Percentiles rank a stretch among this genome's conserved stretches.
phyloP scores from a whole-genome alignment of 2,888 invertebrate species.

The Drosophila kuntzei region DNA sequence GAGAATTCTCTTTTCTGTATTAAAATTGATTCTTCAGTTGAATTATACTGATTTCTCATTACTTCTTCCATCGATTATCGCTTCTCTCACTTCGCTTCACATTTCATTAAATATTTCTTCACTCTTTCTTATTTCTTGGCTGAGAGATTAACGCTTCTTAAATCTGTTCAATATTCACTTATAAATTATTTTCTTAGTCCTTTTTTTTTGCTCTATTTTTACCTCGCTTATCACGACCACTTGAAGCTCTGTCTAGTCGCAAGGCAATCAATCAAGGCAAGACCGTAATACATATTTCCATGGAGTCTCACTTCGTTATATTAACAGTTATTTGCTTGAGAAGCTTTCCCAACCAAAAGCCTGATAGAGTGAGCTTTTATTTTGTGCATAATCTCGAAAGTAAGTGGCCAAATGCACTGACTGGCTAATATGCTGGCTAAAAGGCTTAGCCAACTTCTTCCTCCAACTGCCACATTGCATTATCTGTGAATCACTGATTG shows the following conservation, averaged over 20 bases:
- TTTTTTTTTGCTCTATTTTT: background rate
- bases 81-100: background rate
- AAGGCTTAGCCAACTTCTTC: constrained; percentile 37
- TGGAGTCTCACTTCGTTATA: constrained; percentile 8
- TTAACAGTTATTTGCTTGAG: constrained; percentile 7
- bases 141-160: too few relatives aligned
- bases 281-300: constrained; percentile 15
- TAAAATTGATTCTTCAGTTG: background rate
- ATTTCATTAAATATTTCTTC: background rate
- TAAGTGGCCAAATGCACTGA: constrained; percentile 34
- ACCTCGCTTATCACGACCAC: background rate
- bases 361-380: constrained; percentile 1
- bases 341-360: background rate
- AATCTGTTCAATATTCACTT: background rate
- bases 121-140: too few relatives aligned
- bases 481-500: constrained; percentile 13
- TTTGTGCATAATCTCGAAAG: constrained; percentile 22
- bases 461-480: constrained; percentile 35
- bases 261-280: constrained; percentile 38
- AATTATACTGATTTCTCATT: background rate
- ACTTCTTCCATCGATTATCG: background rate
- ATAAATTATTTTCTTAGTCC: background rate
- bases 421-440: constrained; percentile 51
- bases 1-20: too few relatives aligned
- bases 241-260: background rate